Conservation (phyloP, 2,888 invertebrate species). For the Bellardia bayeri region DNA sequence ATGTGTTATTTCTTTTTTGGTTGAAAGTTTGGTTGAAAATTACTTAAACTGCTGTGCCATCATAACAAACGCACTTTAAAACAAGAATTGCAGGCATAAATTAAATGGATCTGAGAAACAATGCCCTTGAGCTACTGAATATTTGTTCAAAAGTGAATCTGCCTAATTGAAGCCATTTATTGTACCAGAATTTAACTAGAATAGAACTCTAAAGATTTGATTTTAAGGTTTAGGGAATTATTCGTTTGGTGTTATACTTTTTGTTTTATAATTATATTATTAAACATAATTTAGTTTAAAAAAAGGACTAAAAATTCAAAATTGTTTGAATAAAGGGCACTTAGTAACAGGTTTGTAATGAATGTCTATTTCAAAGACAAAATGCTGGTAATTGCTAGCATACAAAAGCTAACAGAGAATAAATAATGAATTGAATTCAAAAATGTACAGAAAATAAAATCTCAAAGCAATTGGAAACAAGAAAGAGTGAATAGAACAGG, state of each 20-base stretch:
- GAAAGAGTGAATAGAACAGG: constrained; percentile 6
- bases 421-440: constrained; percentile 52
- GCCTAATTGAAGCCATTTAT: background rate
- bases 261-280: background rate
- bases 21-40: constrained; percentile 19
- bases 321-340: background rate
- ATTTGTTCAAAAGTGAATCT: background rate
- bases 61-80: constrained; percentile 37
- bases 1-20: constrained; percentile 36
- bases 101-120: background rate
- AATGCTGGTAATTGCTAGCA: constrained; percentile 17
- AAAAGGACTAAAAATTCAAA: background rate
- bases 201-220: too few species aligned
- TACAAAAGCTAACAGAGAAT: constrained; percentile 46
- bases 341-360: background rate
- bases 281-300: background rate
- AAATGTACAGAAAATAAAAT: constrained; percentile 7
- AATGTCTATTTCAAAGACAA: background rate
- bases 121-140: constrained; percentile 57
- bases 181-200: too few species aligned
- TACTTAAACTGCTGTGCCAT: constrained; percentile 39
- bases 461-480: background rate
- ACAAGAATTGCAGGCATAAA: constrained; percentile 47
- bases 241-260: background rate
- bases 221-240: background rate